A percentile compares a stretch with the other conserved stretches of the same genome.
Conservation (phyloP, 2,113 vertebrate genomes). For the Macaca nemestrina region DNA sequence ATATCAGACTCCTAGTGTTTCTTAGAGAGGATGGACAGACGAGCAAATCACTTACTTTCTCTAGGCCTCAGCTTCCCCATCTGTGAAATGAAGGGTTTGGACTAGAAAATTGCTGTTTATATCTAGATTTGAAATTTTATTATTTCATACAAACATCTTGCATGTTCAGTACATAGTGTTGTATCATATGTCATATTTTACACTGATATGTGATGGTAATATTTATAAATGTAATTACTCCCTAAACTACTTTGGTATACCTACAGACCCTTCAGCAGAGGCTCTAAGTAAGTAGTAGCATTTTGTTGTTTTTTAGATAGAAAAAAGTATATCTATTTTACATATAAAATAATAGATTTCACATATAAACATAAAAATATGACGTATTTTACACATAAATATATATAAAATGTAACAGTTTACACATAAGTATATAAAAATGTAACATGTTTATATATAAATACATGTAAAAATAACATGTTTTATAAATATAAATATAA, state of each 20-base stretch:
- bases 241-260: background rate
- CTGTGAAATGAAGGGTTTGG: background rate
- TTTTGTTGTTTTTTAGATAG: background rate
- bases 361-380: too few species aligned
- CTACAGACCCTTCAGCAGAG: background rate
- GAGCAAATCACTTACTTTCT: background rate
- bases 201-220: background rate
- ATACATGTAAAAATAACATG: too few species aligned
- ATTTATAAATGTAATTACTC: background rate
- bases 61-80: background rate
- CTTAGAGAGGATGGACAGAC: background rate
- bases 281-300: background rate
- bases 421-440: too few species aligned
- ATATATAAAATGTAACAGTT: too few species aligned
- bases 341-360: too few species aligned
- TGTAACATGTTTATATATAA: too few species aligned
- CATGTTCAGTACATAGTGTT: background rate
- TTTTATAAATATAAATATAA: too few species aligned
- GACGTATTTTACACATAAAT: too few species aligned
- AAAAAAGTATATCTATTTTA: too few species aligned
- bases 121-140: slow-evolving; percentile 17
- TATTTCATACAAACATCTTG: background rate
- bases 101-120: background rate
- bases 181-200: background rate
- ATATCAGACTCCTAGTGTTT: background rate